These are phyloP conservation scores for Netelia fuscicornis DNA, from an alignment of 2,888 invertebrate genomes.

Conservation along the genomic window DNA sequence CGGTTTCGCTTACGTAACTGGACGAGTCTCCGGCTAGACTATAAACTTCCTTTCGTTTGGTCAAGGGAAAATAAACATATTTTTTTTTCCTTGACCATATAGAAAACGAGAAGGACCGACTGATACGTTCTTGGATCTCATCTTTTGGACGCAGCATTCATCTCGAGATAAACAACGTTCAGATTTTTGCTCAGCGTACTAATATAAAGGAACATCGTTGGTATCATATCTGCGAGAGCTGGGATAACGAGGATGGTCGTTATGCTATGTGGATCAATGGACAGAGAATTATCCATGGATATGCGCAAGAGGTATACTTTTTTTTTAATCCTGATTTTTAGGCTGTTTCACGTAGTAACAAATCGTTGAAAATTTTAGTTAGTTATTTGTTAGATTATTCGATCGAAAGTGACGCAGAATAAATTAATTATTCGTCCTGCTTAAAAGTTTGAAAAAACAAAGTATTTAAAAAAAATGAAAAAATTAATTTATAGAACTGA, in stretches of 20 bases:
- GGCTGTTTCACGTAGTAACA: not conserved
- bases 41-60: not conserved
- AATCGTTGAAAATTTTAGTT: too few relatives aligned
- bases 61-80: slow-evolving; percentile 8
- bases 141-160: slow-evolving; percentile 86
- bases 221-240: slow-evolving; percentile 89
- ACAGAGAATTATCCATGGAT: slow-evolving; percentile 84
- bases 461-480: too few relatives aligned
- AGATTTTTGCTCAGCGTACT: slow-evolving; percentile 83
- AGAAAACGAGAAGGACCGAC: slow-evolving; percentile 86
- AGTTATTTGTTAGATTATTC: too few relatives aligned
- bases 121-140: slow-evolving; percentile 88
- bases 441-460: too few relatives aligned
- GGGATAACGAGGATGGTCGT: slow-evolving; percentile 87
- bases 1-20: slow-evolving; percentile 38
- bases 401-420: too few relatives aligned
- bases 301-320: slow-evolving; percentile 79
- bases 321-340: not conserved
- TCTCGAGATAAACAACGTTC: slow-evolving; percentile 86
- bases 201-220: slow-evolving; percentile 85
- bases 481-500: too few relatives aligned
- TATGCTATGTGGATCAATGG: slow-evolving; percentile 89
- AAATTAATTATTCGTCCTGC: too few relatives aligned
- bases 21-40: not conserved
- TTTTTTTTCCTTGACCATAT: slow-evolving; percentile 57